phyloP scores from a whole-genome alignment of 2,113 vertebrate species.

The Meriones unguiculatus region DNA sequence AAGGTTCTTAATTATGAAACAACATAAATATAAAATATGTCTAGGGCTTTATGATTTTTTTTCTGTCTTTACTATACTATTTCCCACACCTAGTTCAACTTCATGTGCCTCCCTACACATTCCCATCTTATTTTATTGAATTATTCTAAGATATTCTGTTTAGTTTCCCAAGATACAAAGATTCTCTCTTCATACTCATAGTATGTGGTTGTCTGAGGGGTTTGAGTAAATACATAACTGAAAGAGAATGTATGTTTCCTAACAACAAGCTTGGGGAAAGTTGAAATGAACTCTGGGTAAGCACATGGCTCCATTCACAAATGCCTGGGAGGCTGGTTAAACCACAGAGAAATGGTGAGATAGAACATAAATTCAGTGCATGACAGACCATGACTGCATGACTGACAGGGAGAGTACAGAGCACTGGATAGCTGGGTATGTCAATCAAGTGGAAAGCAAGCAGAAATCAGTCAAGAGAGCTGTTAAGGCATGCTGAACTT shows the following conservation, averaged over 20 bases:
- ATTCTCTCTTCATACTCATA: background rate
- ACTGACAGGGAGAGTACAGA: background rate
- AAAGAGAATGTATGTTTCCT: background rate
- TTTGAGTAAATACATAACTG: constrained; percentile 28
- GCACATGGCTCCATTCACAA: background rate
- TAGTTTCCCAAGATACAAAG: constrained; percentile 30
- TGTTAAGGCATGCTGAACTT: background rate
- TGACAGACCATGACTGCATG: fast-evolving
- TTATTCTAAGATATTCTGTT: constrained; percentile 10
- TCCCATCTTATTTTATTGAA: background rate
- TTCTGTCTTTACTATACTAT: background rate
- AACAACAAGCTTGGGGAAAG: background rate
- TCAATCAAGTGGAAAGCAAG: background rate
- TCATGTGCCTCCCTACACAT: background rate
- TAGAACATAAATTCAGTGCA: fast-evolving
- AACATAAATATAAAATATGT: background rate
- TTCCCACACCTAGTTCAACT: background rate
- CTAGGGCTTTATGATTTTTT: background rate
- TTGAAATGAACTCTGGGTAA: background rate
- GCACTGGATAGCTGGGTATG: background rate
- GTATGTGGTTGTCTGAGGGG: background rate
- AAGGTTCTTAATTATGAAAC: background rate
- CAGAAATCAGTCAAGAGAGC: constrained; percentile 10
- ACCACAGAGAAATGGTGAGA: too few relatives aligned
- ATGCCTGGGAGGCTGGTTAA: too few relatives aligned